Percentiles rank a stretch among this genome's conserved stretches.
phyloP scores from a whole-genome alignment of 2,797 vertebrate species.

The Microctenopoma steveboyesi region DNA sequence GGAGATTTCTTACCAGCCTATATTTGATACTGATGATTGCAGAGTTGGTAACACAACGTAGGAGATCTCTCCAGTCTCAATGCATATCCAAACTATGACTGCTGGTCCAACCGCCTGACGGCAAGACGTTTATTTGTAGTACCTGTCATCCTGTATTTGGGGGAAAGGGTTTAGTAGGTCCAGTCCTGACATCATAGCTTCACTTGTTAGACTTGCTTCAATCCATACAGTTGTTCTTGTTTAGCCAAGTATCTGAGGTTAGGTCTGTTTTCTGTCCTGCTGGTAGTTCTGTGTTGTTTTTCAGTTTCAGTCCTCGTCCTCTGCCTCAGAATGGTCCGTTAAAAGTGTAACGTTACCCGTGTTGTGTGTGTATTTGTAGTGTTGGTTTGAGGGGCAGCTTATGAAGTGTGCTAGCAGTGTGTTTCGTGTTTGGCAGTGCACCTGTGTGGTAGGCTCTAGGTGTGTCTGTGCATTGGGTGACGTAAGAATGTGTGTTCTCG shows the following conservation, averaged over 20 bases:
- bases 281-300: slow-evolving; percentile 61
- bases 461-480: slow-evolving; percentile 24
- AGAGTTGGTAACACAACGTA: not conserved
- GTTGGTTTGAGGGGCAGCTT: too few relatives aligned
- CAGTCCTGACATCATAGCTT: slow-evolving; percentile 60
- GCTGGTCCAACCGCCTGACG: slow-evolving; percentile 3
- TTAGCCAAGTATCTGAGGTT: not conserved
- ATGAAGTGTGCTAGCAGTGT: slow-evolving; percentile 45
- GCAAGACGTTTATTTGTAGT: slow-evolving; percentile 26
- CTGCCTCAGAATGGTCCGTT: slow-evolving; percentile 66
- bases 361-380: slow-evolving; percentile 19
- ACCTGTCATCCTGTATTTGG: slow-evolving; percentile 15
- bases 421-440: slow-evolving; percentile 68
- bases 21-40: slow-evolving; percentile 15
- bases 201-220: slow-evolving; percentile 27
- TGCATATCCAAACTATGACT: not conserved
- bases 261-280: slow-evolving; percentile 49
- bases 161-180: slow-evolving; percentile 12
- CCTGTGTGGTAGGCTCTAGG: slow-evolving; percentile 55
- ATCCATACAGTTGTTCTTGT: slow-evolving; percentile 12
- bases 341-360: slow-evolving; percentile 22
- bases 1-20: not conserved
- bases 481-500: slow-evolving; percentile 23
- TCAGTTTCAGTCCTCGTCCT: slow-evolving; percentile 53
- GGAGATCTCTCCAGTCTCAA: slow-evolving; percentile 15